Base-by-base conservation (phyloP, 2,113 vertebrate genomes). In the Pipra filicauda region DNA sequence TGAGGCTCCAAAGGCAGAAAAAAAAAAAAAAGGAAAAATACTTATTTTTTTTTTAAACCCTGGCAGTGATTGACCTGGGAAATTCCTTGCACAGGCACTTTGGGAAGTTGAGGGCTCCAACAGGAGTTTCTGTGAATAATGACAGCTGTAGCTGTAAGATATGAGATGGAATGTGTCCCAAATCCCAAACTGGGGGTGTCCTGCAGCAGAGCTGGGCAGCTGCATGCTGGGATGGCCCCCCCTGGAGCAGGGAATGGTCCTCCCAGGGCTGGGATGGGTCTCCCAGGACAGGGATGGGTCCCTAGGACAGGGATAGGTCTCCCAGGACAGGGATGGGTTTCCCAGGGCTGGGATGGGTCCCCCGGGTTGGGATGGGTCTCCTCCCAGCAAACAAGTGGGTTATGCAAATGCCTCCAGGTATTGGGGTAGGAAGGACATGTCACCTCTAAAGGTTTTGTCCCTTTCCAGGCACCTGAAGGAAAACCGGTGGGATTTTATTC, bases 141-240 rank as follows among this genome's bases (percentile, higher is more conserved):
- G 39, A 8, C 31, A 28, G 8, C 22, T 0, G 0, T 1, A 14
- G 57, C 5, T 46, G 59, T 3, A 8, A 5, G 39, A 10, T 2
- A 3, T 0, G 8, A 43, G 39, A 8, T 24, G 2, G 72, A 43
- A 64, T 1, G 20, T 9, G 55, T 0, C 4, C n/a, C 2, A 2
- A 22, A 35, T 3, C 21, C 70, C 57, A 24, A 15, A 27, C 1
- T 2, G 8, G 18, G 59, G 4, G 5, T 16, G n/a, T 54, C 23
- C 54, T 49, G 67, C n/a, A 54, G 91, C 61, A 57, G 12, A 17
- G 6, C 27, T 21, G 77, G 27, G 37, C 0, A 44, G 5, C 26
- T 46, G 1, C 1, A 31, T 5, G 37, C n/a, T 54, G 64, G 35
- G 17, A n/a, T 2, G 14, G 26, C 10, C 2, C 15, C 4, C 26